Conservation (phyloP, 1,140 invertebrate genomes). For the Macrobrachium nipponense region DNA sequence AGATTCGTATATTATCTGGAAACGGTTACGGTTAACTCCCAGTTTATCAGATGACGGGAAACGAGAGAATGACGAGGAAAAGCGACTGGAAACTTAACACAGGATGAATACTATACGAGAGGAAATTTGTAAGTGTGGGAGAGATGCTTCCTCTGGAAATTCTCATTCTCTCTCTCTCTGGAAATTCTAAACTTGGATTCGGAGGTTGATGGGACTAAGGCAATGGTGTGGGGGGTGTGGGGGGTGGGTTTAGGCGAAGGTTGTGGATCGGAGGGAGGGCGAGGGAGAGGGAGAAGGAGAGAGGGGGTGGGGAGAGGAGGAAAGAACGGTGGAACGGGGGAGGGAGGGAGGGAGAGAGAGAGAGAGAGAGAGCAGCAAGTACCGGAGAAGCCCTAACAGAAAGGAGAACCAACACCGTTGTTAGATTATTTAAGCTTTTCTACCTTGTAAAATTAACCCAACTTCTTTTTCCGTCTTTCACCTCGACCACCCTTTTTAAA, state of each 20-base stretch:
- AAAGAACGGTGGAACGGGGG: neutral
- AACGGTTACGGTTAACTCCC: too few species aligned
- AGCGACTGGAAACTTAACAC: too few species aligned
- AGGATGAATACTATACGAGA: too few species aligned
- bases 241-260: neutral
- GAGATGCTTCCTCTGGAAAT: neutral
- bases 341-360: neutral
- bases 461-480: too few species aligned
- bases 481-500: neutral
- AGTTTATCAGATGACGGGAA: too few species aligned
- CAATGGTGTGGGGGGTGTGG: neutral
- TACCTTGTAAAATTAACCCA: too few species aligned
- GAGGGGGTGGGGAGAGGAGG: neutral
- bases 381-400: neutral
- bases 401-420: neutral
- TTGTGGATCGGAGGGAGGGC: neutral
- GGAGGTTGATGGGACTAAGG: neutral
- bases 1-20: too few species aligned
- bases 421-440: too few species aligned
- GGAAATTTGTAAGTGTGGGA: neutral
- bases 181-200: too few species aligned
- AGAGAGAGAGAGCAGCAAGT: neutral
- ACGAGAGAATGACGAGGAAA: too few species aligned
- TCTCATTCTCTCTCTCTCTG: conserved; percentile 9
- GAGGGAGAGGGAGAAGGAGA: neutral